phyloP scores from a whole-genome alignment of 1,140 invertebrate species.

The Drosophila insularis region DNA sequence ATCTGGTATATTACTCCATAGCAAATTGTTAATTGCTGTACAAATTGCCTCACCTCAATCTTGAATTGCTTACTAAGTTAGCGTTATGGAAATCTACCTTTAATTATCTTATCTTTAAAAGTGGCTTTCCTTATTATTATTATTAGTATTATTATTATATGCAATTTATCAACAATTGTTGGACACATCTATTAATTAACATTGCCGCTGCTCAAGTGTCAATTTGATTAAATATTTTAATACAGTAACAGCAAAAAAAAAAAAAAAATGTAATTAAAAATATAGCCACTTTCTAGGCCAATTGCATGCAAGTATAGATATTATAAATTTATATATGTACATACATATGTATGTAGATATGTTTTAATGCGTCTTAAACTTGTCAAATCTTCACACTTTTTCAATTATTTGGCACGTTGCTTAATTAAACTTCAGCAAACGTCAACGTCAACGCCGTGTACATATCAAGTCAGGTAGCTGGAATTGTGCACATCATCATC shows the following conservation, averaged over 20 bases:
- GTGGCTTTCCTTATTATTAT: constrained; percentile 11
- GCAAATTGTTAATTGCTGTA: constrained; percentile 48
- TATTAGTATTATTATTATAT: constrained; percentile 13
- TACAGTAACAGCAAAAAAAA: constrained; percentile 20
- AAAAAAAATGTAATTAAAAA: constrained; percentile 36
- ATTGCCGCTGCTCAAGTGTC: constrained; percentile 59
- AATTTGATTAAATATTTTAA: constrained; percentile 54
- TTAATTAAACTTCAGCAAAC: constrained; percentile 81
- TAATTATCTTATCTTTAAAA: constrained; percentile 6
- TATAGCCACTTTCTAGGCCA: constrained; percentile 25
- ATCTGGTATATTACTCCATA: constrained; percentile 10
- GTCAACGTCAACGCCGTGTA: constrained; percentile 71
- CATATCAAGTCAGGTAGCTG: constrained; percentile 37
- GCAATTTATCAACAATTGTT: constrained; percentile 38
- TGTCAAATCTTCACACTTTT: constrained; percentile 82
- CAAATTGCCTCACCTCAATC: constrained; percentile 30
- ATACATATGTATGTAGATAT: constrained; percentile 4
- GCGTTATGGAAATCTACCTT: background rate
- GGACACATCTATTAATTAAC: constrained; percentile 46
- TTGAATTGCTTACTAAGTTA: constrained; percentile 19
- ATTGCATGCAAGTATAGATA: constrained; percentile 33
- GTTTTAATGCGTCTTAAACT: constrained; percentile 80
- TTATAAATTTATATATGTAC: background rate
- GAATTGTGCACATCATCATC: constrained; percentile 40
- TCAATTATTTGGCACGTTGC: constrained; percentile 79